Conservation (phyloP, 2,797 vertebrate genomes). For the Hozukius guyotensis region DNA sequence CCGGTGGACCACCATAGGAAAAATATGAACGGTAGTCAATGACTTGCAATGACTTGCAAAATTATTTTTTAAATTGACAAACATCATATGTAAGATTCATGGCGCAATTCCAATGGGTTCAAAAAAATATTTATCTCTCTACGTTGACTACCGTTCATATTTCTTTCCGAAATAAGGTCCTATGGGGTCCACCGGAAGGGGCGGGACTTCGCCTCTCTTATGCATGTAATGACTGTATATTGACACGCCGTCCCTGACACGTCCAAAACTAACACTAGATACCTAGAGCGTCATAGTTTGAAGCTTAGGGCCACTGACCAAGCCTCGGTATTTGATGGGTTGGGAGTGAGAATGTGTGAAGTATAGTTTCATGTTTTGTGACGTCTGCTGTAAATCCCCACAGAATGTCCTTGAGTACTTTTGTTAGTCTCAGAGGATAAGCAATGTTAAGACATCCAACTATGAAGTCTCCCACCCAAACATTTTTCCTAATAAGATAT, state of each 20-base stretch:
- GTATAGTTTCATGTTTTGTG: background rate
- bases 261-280: background rate
- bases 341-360: background rate
- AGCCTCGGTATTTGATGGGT: background rate
- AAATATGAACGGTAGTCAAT: too few relatives aligned
- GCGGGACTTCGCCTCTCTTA: background rate
- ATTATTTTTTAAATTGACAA: fast-evolving
- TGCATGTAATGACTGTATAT: background rate
- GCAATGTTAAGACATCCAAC: conserved; percentile 7
- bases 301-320: background rate
- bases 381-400: background rate
- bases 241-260: background rate
- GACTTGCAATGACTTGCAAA: too few relatives aligned
- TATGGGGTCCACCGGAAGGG: too few relatives aligned
- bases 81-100: too few relatives aligned
- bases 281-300: background rate
- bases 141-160: fast-evolving
- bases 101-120: too few relatives aligned
- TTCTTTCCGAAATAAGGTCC: too few relatives aligned
- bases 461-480: background rate
- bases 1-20: too few relatives aligned
- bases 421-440: conserved; percentile 12
- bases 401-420: conserved; percentile 28
- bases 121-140: too few relatives aligned
- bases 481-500: background rate